phyloP scores from a whole-genome alignment of 2,888 invertebrate genomes.

The Hoplodrina blanda region DNA sequence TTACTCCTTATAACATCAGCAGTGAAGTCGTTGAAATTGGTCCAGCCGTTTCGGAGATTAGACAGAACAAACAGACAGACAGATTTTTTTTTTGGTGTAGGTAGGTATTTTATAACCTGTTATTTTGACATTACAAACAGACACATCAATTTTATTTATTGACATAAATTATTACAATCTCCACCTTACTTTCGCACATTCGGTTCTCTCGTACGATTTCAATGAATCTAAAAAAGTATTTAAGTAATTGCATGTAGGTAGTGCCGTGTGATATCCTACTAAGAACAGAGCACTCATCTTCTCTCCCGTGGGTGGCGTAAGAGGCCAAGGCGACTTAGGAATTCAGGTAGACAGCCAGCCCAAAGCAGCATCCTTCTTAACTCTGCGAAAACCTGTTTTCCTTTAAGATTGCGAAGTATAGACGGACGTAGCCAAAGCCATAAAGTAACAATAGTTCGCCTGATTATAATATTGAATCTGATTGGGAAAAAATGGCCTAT shows the following conservation, averaged over 20 bases:
- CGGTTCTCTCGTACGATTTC: not conserved
- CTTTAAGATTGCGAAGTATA: slow-evolving; percentile 29
- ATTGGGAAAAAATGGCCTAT: too few species aligned
- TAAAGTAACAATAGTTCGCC: slow-evolving; percentile 16
- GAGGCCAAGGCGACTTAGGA: slow-evolving; percentile 37
- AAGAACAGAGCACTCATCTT: slow-evolving; percentile 41
- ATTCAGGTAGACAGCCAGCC: slow-evolving; percentile 50
- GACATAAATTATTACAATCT: slow-evolving; percentile 2
- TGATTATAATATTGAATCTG: slow-evolving; percentile 15
- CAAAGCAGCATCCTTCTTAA: slow-evolving; percentile 36
- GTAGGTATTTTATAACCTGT: too few species aligned
- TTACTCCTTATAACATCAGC: too few species aligned
- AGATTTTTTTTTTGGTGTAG: too few species aligned
- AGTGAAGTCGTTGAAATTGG: too few species aligned
- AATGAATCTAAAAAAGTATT: slow-evolving; percentile 29
- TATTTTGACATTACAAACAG: too few species aligned
- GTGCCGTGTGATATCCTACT: slow-evolving; percentile 28
- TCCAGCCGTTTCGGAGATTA: too few species aligned
- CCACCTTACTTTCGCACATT: not conserved
- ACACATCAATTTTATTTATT: too few species aligned
- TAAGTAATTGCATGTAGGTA: slow-evolving; percentile 19
- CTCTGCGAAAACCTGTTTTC: slow-evolving; percentile 52
- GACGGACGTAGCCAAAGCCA: not conserved
- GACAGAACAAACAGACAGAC: too few species aligned
- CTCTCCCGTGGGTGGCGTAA: slow-evolving; percentile 27